Evolutionary conservation across 2,113 vertebrate species (phyloP), one percentile per base, ranked within the genome.

Genomic region (Malurus elegans): DNA sequence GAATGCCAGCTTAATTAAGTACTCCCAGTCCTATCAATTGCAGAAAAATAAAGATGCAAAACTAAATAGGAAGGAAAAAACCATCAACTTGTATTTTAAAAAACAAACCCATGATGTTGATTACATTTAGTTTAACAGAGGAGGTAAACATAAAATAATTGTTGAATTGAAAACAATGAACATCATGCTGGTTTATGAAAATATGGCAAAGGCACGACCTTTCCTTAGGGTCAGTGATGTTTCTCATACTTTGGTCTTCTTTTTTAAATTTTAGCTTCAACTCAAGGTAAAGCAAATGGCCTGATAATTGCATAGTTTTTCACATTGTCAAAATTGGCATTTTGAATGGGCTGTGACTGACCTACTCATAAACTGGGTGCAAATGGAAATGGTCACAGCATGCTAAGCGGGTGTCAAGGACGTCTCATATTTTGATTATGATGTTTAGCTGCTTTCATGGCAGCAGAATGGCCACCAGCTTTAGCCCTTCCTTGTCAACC

Each of bases 201-300:
- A 50, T 50, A 54, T 64, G 58, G 50, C 25, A 47, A 71, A 89
- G 15, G 6, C 28, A 62, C 5, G 24, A 53, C 25, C 12, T 75
- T 65, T 71, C 23, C 28, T 48, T 44, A 23, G 20, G 53, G 12
- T 2, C 34, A 36, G 18, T 45, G 79, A 42, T 31, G 5, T 51
- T 86, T 79, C 24, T 4, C 32, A 70, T 29, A 79, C 9, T 86
- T 91, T 66, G 15, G 12, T 71, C 14, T 12, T 10, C 9, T 36
- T 85, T 69, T 69, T 45, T 28, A 26, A 54, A 40, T 56, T 88
- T 85, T 47, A 73, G 13, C 31, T 88, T 90, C 51, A 74, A 79
- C 29, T 28, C 0, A 0, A 66, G 10, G 12, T 57, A 44, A 71
- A 78, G 18, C 14, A 13, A 61, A 20, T 34, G 17, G 8, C 50